Percentiles rank a stretch among this genome's conserved stretches.
Evolutionary conservation across 1,140 invertebrate species (phyloP).

Genomic region (Tetramorium simillimum): DNA sequence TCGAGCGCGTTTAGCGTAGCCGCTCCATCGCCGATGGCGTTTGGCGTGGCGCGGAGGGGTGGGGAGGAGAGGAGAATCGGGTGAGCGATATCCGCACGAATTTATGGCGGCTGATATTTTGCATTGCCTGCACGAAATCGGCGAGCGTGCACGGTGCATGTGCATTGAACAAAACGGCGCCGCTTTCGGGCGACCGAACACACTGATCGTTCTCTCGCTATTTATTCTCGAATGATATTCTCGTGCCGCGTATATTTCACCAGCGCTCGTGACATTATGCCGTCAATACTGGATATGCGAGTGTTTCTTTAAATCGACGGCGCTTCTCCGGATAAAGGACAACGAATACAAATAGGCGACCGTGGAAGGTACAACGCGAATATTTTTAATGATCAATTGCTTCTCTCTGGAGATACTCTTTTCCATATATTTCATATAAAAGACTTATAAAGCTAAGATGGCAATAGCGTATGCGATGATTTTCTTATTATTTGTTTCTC

Average conservation of each 20-base stretch:
- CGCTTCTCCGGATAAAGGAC: neutral
- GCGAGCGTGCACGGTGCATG: conserved; percentile 1
- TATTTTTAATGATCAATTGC: neutral
- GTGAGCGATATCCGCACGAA: conserved; percentile 49
- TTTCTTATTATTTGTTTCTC: neutral
- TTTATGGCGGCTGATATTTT: conserved; percentile 63
- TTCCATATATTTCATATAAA: neutral
- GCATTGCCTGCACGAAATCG: conserved; percentile 35
- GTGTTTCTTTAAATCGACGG: conserved; percentile 25
- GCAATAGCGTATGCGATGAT: neutral
- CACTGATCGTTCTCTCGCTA: conserved; percentile 14
- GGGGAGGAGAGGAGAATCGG: no score
- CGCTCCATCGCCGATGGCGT: neutral
- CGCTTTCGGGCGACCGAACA: neutral
- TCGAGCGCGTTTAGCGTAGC: conserved; percentile 33
- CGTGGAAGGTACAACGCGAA: neutral
- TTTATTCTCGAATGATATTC: conserved; percentile 2
- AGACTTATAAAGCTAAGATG: no score
- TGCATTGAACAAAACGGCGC: conserved; percentile 27
- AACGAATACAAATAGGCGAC: neutral
- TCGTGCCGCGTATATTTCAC: neutral
- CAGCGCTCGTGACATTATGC: neutral
- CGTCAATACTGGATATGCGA: conserved; percentile 4
- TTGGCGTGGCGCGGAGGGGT: neutral
- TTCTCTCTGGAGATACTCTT: neutral